These are phyloP conservation scores for Aradophagus sp. DNA, from an alignment of 1,140 invertebrate species.

Conservation along the genomic window DNA sequence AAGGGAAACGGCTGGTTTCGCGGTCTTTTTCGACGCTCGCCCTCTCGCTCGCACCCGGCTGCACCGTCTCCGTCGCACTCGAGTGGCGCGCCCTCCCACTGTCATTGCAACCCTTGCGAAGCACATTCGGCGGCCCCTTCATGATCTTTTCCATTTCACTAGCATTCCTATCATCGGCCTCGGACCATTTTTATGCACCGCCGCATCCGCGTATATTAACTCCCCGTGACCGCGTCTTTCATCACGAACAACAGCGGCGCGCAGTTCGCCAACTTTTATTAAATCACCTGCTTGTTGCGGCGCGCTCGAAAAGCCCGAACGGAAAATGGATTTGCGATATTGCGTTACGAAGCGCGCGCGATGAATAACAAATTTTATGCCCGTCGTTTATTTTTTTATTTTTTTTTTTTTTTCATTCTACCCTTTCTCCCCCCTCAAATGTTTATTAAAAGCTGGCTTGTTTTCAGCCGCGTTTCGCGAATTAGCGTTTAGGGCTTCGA, in stretches of 20 bases:
- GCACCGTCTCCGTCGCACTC: conserved; percentile 42
- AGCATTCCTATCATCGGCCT: conserved; percentile 57
- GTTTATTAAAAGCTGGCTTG: no score
- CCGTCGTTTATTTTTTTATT: no score
- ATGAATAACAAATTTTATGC: no score
- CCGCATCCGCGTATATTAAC: conserved; percentile 34
- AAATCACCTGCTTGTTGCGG: conserved; percentile 27
- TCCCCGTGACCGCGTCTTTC: conserved; percentile 48
- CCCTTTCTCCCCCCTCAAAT: no score
- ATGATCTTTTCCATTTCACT: conserved; percentile 56
- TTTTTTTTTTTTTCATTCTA: no score
- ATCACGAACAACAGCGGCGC: conserved; percentile 11
- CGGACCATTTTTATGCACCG: conserved; percentile 60
- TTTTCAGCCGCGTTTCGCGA: no score
- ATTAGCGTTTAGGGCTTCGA: no score
- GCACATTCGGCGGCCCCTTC: conserved; percentile 57
- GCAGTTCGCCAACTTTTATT: conserved; percentile 47
- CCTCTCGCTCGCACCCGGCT: no score
- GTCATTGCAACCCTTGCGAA: conserved; percentile 51
- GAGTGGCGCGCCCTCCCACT: conserved; percentile 43
- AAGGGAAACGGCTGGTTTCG: conserved; percentile 71
- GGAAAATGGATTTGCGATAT: no score
- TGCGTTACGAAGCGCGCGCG: no score
- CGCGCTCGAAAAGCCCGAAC: no score
- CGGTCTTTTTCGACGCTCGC: conserved; percentile 61